Evolutionary conservation across 2,797 vertebrate genomes (phyloP), one percentile per base, ranked within the genome.

Genomic region (Spinus pinus): DNA sequence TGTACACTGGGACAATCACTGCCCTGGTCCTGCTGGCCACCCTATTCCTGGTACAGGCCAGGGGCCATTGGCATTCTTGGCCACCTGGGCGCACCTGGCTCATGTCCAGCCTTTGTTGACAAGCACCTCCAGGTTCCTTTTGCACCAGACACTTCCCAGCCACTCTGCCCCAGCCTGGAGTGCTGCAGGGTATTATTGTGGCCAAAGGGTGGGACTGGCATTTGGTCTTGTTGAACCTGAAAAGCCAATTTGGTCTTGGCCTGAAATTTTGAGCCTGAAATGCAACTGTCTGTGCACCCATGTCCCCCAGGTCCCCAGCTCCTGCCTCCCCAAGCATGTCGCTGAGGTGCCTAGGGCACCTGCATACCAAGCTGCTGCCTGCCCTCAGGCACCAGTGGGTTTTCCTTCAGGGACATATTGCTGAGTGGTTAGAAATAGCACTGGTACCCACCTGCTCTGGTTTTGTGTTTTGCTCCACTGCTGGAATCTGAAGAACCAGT

Each of bases 261-360:
- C 33, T 54, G 72, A 31, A 54, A 15, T 30, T 39, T 25, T 17
- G 8, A 35, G 54, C 30, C 10, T 22, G 28, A 13, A 30, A 22
- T 2, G 1, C 19, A 17, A 0, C 35, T 4, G 14, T 9, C 9
- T 6, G 23, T 10, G 21, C 7, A 16, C 2, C 2, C 8, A 4
- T 5, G 3, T 30, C 7, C 16, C 9, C 12, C 0, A 4, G 25
- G 53, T 12, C 25, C 17, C 33, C 15, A 6, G 13, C 16, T 57
- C 49, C 33, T 64, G 14, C 10, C 12, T 35, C 7, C n/a, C 23
- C 7, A n/a, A 6, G 41, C 3, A 4, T 8, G 20, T 39, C 37
- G 9, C 49, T 28, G 70, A 56, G 57, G 25, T 35, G 39, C 2
- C 10, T 8, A 14, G 50, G 41, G 16, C 27, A 18, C 21, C 19